These are phyloP conservation scores for Dorcus hopei DNA, from an alignment of 2,888 invertebrate genomes.

Conservation along the genomic window DNA sequence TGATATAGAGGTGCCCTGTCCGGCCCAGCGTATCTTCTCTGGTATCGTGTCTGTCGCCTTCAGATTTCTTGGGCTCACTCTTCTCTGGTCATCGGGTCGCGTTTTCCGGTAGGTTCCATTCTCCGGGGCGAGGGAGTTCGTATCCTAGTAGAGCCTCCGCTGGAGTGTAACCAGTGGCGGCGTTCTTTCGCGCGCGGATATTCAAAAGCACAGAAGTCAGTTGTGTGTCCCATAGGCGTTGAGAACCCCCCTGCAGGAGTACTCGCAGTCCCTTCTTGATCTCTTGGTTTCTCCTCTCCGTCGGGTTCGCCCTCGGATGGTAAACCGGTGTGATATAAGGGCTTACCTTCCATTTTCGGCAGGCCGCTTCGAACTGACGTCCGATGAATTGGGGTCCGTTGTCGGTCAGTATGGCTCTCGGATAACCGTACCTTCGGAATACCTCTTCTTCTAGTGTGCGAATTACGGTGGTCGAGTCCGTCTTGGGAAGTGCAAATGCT, in stretches of 20 bases:
- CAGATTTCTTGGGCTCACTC: too few relatives aligned
- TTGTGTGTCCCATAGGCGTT: slow-evolving; percentile 8
- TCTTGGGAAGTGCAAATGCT: too few relatives aligned
- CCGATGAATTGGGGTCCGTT: slow-evolving; percentile 16
- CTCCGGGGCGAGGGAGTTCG: slow-evolving; percentile 12
- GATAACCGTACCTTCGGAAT: slow-evolving; percentile 17
- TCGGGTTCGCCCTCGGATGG: slow-evolving; percentile 28
- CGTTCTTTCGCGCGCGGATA: slow-evolving; percentile 14
- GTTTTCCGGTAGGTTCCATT: slow-evolving; percentile 2
- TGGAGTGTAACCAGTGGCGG: slow-evolving; percentile 16
- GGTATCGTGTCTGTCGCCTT: too few relatives aligned
- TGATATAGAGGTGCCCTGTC: too few relatives aligned
- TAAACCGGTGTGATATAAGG: slow-evolving; percentile 27
- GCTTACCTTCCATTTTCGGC: slow-evolving; percentile 13
- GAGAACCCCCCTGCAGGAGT: neutral
- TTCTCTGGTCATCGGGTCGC: too few relatives aligned
- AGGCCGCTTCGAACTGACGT: slow-evolving; percentile 5
- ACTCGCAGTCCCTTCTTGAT: slow-evolving; percentile 25
- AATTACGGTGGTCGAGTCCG: too few relatives aligned
- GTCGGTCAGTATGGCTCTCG: slow-evolving; percentile 13
- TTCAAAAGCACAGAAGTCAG: slow-evolving; percentile 3
- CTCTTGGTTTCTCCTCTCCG: slow-evolving; percentile 28
- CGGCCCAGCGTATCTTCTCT: too few relatives aligned
- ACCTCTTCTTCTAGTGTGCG: too few relatives aligned
- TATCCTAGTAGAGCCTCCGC: slow-evolving; percentile 15